Base-by-base conservation (phyloP, 2,113 vertebrate genomes). In the Falco punctatus region DNA sequence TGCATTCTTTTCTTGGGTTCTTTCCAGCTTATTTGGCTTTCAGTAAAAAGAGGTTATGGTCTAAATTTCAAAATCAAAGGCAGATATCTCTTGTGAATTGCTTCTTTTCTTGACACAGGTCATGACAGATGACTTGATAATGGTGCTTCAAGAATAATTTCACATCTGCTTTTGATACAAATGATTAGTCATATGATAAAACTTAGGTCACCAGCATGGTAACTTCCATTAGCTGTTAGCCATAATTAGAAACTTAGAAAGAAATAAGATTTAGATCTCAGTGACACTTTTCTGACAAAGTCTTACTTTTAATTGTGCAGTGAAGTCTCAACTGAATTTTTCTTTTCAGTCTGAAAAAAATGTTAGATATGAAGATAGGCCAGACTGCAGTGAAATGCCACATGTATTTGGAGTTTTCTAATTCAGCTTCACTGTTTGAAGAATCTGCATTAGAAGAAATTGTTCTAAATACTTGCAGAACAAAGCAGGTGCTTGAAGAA, bases 381-480 rank as follows among this genome's bases (percentile, higher is more conserved):
- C 95, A 54, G 85, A 98, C 11, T 94, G 54, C 82, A 94, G 49
- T 22, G 61, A 96, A 77, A 58, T 38, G 2, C 51, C 88, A 1
- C 72, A 66, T 40, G 93, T 96, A 8, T 84, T 98, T 88, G 97
- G 98, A 98, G 64, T 97, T 98, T 88, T 70, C 86, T 80, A 95
- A 97, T 54, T 64, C 38, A 35, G 35, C 30, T 80, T 93, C 81
- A 1, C 96, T 97, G 71, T 96, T 91, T 62, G 97, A 98, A 86
- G 88, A 97, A 27, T 23, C 35, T 88, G 59, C 19, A 0, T 86
- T 81, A 86, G 46, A 97, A 96, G 94, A 61, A 62, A 27, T 82
- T 51, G 10, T 66, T 86, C 69, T 81, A 73, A 74, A 80, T 58
- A 72, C 65, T 57, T 40, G 27, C 12, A 55, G 64, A 88, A 93